These are phyloP conservation scores for Onychorhynchus coronatus DNA, from an alignment of 2,113 vertebrate genomes.

Conservation along the genomic window DNA sequence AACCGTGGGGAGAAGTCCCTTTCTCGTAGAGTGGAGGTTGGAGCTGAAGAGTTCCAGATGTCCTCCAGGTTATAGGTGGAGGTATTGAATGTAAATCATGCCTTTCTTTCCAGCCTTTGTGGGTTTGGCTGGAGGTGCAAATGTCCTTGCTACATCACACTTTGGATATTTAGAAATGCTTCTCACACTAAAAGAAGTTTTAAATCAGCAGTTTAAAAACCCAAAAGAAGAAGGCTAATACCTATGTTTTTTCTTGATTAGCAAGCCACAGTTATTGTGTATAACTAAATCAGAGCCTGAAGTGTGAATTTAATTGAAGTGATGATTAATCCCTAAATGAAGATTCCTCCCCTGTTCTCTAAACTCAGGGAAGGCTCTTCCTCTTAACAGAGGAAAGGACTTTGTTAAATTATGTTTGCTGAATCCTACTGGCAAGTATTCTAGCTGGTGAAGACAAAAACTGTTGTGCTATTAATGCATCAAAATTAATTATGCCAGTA, in stretches of 20 bases:
- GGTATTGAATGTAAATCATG: not conserved
- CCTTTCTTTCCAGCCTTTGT: not conserved
- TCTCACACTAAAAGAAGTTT: not conserved
- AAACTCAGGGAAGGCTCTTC: not conserved
- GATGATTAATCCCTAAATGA: conserved; percentile 27
- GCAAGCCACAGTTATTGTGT: not conserved
- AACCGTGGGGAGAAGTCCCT: not conserved
- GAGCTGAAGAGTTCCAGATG: conserved; percentile 19
- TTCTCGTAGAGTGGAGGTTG: not conserved
- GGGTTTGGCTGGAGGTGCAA: conserved; percentile 4
- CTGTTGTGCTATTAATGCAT: conserved; percentile 18
- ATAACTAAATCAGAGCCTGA: conserved; percentile 11
- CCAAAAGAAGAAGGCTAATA: not conserved
- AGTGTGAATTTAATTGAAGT: conserved; percentile 14
- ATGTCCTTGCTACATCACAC: not conserved
- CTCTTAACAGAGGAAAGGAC: not conserved
- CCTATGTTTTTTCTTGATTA: conserved; percentile 3
- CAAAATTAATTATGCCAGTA: conserved; percentile 51
- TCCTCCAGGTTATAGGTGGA: not conserved
- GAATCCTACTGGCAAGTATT: not conserved
- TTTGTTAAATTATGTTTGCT: not conserved
- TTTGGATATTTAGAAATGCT: conserved; percentile 1
- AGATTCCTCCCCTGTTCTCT: not conserved
- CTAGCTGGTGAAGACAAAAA: conserved; percentile 1
- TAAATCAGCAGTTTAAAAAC: not conserved